Conservation (phyloP, 2,797 vertebrate genomes). For the Tolypeutes matacus region DNA sequence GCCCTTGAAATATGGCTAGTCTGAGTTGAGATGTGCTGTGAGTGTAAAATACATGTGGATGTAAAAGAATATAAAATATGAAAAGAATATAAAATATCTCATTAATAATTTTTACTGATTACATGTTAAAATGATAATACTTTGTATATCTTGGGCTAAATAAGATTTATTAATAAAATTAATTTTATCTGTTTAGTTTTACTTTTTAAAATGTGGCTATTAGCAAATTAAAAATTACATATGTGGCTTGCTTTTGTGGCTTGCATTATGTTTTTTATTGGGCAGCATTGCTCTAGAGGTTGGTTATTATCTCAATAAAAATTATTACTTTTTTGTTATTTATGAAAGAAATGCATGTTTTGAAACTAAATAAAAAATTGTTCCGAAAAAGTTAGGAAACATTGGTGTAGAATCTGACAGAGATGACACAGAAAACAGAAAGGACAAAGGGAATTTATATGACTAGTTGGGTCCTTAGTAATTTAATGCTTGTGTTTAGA, state of each 20-base stretch:
- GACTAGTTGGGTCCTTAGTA: too few species aligned
- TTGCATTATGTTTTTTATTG: neutral
- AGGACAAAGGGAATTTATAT: neutral
- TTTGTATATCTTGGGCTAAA: neutral
- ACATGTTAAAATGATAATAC: neutral
- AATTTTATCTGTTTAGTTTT: neutral
- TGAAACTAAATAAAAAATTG: neutral
- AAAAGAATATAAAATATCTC: neutral
- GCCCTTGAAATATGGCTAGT: accelerated
- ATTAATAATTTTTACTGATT: neutral
- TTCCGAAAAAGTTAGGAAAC: neutral
- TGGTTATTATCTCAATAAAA: neutral
- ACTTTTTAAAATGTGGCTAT: neutral
- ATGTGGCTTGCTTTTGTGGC: neutral
- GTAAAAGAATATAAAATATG: neutral
- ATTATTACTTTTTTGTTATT: neutral
- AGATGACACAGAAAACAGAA: neutral
- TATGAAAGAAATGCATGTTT: neutral
- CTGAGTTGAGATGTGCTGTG: neutral
- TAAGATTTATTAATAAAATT: neutral
- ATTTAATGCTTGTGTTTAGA: accelerated
- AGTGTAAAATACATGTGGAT: accelerated
- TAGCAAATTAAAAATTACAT: neutral
- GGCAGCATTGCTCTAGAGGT: neutral
- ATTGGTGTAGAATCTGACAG: neutral